Evolutionary conservation across 2,888 invertebrate genomes (phyloP).

Genomic region (Linnaemya vulpina): DNA sequence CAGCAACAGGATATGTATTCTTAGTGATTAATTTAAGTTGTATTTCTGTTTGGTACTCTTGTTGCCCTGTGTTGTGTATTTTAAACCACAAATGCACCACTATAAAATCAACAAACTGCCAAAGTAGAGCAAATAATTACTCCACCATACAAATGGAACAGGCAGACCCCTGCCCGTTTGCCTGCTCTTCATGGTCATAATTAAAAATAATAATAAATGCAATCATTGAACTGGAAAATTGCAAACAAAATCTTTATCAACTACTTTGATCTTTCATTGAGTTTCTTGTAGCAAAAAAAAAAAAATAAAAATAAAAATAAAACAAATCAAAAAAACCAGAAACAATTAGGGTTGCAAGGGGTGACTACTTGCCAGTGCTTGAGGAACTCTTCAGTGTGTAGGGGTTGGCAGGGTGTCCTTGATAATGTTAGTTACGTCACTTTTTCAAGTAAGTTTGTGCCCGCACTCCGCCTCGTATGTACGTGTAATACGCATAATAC

Average conservation of each 20-base stretch:
- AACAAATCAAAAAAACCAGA: too few species aligned
- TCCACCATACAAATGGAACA: background rate
- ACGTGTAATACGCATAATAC: conserved; percentile 39
- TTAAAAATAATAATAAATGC: conserved; percentile 63
- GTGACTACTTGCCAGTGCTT: background rate
- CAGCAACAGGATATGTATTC: background rate
- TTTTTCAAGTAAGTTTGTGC: conserved; percentile 32
- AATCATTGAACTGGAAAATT: conserved; percentile 68
- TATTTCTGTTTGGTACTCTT: background rate
- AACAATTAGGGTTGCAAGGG: conserved; percentile 25
- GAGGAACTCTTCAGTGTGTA: background rate
- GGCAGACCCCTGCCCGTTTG: background rate
- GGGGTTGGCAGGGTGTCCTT: conserved; percentile 36
- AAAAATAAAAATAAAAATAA: background rate
- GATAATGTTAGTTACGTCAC: conserved; percentile 34
- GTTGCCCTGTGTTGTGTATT: conserved; percentile 9
- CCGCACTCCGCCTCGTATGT: too few species aligned
- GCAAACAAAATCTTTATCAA: conserved; percentile 66
- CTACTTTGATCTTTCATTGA: conserved; percentile 60
- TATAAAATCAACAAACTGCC: conserved; percentile 30
- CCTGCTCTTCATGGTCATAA: conserved; percentile 50
- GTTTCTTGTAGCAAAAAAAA: conserved; percentile 33
- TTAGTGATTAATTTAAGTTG: conserved; percentile 14
- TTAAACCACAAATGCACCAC: conserved; percentile 37
- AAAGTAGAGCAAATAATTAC: conserved; percentile 38